Evolutionary conservation across 2,888 invertebrate species (phyloP), one percentile per base, ranked within the genome.

Genomic region (Raillietiella orientalis): DNA sequence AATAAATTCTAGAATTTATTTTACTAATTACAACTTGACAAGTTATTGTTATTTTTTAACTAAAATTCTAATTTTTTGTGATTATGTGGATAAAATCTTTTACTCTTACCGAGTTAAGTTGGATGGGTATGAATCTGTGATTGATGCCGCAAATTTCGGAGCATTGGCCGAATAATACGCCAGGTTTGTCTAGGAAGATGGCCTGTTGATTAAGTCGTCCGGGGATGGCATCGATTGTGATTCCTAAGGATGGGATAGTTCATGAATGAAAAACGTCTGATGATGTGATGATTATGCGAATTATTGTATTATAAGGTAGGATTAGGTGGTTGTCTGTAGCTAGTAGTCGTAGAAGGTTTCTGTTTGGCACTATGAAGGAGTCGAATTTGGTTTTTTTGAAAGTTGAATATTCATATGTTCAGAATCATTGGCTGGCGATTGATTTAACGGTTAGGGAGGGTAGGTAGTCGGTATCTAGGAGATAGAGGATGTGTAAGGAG

Each of bases 141-240:
- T 70, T 67, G 27, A 60, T 57, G 1, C 67, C 67, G 49, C 67
- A 70, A 52, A 70, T 67, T 58, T 70, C 66, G 36, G 66, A 69
- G 43, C 67, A 70, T 58, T 69, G 66, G 0, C 66, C 66, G 46
- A 48, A 67, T 46, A 55, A 62, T 41, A 66, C 37, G 22, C 66
- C 64, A 2, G 61, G 52, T 3, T 58, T 58, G 34, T 55, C 60
- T 37, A 57, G 52, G 37, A 49, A 49, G 43, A 65, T 55, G 36
- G 49, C 55, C 25, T 39, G 48, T 52, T 45, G 44, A 32, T 49
- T 49, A 29, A 49, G 29, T 28, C 47, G 45, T 8, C 49, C 47
- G 6, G 47, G 46, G 23, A 47, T 36, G 24, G 45, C 47, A 36
- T 50, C 49, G 15, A 39, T 36, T 37, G 49, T 49, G 20, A 47